These are phyloP conservation scores for Phytoseiulus persimilis DNA, from an alignment of 2,888 invertebrate species.

Conservation along the genomic window DNA sequence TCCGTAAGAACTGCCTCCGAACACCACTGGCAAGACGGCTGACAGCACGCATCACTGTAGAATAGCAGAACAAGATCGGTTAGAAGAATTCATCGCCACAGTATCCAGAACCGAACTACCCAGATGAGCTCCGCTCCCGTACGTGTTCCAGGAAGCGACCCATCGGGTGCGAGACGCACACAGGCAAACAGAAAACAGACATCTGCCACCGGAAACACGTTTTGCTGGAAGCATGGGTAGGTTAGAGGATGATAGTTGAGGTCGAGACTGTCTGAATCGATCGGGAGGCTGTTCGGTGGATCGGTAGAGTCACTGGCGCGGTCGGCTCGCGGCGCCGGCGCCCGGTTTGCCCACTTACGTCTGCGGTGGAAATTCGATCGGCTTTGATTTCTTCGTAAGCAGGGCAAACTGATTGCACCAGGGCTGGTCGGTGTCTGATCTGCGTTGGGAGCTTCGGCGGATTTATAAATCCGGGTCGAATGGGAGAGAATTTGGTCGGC, in stretches of 20 bases:
- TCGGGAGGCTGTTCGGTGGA: background rate
- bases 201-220: background rate
- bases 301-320: background rate
- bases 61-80: background rate
- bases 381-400: background rate
- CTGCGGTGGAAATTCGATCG: background rate
- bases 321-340: background rate
- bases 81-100: background rate
- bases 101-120: too few species aligned
- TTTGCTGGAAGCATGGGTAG: background rate
- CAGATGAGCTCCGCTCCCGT: background rate
- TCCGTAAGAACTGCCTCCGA: background rate
- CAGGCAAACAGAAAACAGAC: background rate
- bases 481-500: background rate
- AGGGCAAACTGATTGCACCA: background rate
- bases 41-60: background rate
- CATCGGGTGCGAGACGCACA: too few species aligned
- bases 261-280: background rate
- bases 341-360: background rate
- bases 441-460: background rate
- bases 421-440: background rate
- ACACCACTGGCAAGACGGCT: background rate
- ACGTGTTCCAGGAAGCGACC: background rate
- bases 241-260: background rate
- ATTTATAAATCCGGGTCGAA: background rate